phyloP scores from a whole-genome alignment of 2,888 invertebrate species.

The Lamellibrachia columna region DNA sequence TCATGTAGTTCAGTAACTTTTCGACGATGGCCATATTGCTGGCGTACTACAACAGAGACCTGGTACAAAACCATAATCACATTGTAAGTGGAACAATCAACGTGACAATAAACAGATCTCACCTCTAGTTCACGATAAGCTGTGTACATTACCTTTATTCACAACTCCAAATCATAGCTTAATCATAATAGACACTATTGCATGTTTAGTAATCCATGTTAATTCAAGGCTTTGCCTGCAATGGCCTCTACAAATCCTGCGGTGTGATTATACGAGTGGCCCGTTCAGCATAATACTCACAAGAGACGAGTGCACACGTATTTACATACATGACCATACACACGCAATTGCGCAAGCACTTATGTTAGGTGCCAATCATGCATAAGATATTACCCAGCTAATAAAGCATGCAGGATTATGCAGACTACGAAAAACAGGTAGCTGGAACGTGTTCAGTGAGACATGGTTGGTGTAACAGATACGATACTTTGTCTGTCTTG shows the following conservation, averaged over 20 bases:
- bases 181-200: neutral
- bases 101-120: neutral
- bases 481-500: neutral
- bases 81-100: neutral
- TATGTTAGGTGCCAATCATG: neutral
- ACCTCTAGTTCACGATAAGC: neutral
- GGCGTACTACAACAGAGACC: neutral
- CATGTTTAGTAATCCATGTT: neutral
- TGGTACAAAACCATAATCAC: neutral
- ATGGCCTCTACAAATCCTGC: neutral
- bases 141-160: neutral
- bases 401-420: neutral
- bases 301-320: neutral
- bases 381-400: neutral
- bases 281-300: neutral
- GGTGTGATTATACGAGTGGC: neutral
- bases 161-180: neutral
- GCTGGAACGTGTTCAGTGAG: neutral
- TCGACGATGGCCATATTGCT: neutral
- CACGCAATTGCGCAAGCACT: neutral
- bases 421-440: neutral
- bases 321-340: neutral
- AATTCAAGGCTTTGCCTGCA: neutral
- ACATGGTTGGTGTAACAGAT: neutral
- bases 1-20: neutral